Evolutionary conservation across 2,797 vertebrate genomes (phyloP).

Genomic region (Gallinago solitaria): DNA sequence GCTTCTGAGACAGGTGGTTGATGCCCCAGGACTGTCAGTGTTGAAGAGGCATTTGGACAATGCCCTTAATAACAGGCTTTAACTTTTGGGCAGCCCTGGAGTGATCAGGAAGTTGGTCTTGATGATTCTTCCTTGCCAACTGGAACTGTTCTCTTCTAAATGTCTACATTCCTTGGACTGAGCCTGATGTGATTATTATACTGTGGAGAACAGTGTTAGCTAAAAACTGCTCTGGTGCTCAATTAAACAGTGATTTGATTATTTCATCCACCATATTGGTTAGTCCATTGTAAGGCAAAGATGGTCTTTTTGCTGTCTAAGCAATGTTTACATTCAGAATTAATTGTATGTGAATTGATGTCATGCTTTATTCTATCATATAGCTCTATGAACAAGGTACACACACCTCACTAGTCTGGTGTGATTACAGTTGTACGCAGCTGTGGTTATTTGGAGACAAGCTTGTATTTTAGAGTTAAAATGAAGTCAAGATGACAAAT

Average conservation of each 20-base stretch:
- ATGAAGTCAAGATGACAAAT: neutral
- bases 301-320: neutral
- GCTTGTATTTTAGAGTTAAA: neutral
- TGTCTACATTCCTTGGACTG: neutral
- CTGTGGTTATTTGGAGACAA: neutral
- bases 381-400: neutral
- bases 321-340: neutral
- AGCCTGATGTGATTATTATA: neutral
- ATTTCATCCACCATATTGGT: neutral
- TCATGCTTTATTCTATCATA: neutral
- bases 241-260: neutral
- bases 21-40: neutral
- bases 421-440: neutral
- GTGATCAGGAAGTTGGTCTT: neutral
- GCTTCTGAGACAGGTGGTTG: neutral
- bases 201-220: neutral
- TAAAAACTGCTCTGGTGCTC: neutral
- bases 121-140: neutral
- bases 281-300: neutral
- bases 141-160: neutral
- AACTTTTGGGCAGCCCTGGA: neutral
- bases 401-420: fast-evolving
- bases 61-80: neutral
- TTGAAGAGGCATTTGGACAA: neutral
- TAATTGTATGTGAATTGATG: neutral